Conservation (phyloP, 2,888 invertebrate species). For the Hyles lineata region DNA sequence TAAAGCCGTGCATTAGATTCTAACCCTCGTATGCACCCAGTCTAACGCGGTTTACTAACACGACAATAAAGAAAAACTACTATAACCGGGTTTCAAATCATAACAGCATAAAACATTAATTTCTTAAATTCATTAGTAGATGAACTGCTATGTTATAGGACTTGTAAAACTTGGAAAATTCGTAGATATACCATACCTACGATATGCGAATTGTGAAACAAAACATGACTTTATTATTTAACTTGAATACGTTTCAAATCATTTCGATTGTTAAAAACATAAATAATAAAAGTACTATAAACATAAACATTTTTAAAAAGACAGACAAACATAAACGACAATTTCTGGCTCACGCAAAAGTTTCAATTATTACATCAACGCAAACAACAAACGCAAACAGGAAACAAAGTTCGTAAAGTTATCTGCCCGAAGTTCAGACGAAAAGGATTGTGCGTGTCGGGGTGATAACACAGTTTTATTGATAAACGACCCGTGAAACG, state of each 20-base stretch:
- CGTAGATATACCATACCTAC: too few relatives aligned
- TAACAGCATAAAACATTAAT: too few relatives aligned
- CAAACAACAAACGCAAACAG: neutral
- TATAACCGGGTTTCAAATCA: neutral
- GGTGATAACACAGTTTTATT: neutral
- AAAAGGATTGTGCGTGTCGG: neutral
- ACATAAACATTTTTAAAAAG: neutral
- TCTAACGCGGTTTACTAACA: neutral
- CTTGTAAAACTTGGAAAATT: too few relatives aligned
- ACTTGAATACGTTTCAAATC: too few relatives aligned
- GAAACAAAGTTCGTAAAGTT: slow-evolving; percentile 8
- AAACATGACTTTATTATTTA: too few relatives aligned
- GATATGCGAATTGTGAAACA: too few relatives aligned
- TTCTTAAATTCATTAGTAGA: too few relatives aligned
- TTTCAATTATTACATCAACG: slow-evolving; percentile 4
- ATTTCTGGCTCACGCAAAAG: neutral
- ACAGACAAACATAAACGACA: neutral
- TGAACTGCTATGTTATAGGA: too few relatives aligned
- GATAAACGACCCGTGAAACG: neutral
- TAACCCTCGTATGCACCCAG: neutral
- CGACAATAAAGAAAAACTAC: neutral
- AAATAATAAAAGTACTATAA: too few relatives aligned
- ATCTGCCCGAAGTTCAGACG: neutral
- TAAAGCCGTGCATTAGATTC: neutral
- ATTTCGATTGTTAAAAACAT: too few relatives aligned